A percentile compares a stretch with the other conserved stretches of the same genome.
These are phyloP conservation scores for Melinaea marsaeus DNA, from an alignment of 2,888 invertebrate species.

Conservation along the genomic window DNA sequence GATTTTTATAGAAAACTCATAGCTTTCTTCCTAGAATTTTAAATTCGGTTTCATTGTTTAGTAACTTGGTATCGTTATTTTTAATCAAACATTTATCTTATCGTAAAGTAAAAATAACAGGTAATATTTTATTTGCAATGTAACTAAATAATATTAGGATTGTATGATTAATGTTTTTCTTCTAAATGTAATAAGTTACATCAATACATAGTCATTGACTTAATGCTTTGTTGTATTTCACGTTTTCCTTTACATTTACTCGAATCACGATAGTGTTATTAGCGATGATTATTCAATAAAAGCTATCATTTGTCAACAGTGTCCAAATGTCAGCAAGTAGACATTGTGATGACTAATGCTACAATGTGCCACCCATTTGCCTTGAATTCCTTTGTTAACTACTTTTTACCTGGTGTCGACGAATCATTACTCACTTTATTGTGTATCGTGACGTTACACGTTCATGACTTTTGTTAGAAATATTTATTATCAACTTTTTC, in stretches of 20 bases:
- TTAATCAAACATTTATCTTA: neutral
- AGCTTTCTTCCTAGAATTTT: neutral
- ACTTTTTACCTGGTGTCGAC: conserved; percentile 68
- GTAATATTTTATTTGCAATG: neutral
- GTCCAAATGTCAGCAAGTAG: conserved; percentile 70
- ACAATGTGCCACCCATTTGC: conserved; percentile 65
- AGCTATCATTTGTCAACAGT: conserved; percentile 68
- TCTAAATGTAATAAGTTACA: neutral
- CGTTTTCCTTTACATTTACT: conserved; percentile 48
- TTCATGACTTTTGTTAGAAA: conserved; percentile 43
- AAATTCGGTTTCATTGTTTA: neutral
- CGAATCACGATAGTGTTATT: conserved; percentile 50
- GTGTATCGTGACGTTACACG: conserved; percentile 49
- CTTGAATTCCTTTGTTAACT: conserved; percentile 63
- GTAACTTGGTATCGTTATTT: neutral
- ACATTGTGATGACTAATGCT: conserved; percentile 71
- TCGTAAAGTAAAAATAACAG: neutral
- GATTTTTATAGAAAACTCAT: conserved; percentile 16
- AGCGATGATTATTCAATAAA: conserved; percentile 73
- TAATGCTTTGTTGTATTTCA: conserved; percentile 33
- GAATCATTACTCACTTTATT: conserved; percentile 68
- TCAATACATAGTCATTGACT: too few species aligned
- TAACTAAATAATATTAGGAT: neutral
- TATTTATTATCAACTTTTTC: neutral
- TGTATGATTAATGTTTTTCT: neutral